phyloP scores from a whole-genome alignment of 2,113 vertebrate genomes.

The Ginglymostoma cirratum region DNA sequence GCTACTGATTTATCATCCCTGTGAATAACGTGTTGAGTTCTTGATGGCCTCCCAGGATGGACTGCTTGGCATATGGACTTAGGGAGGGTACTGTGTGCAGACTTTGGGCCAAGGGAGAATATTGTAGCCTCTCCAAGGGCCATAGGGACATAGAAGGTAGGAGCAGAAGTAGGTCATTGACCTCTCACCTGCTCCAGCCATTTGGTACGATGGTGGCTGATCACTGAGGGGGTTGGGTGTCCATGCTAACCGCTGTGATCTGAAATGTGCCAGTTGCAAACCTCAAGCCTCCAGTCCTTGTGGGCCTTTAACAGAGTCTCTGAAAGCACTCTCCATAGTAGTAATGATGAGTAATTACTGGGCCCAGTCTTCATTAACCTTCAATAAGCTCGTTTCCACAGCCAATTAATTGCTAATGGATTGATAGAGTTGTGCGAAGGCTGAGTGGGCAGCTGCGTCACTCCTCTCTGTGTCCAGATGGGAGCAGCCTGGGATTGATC shows the following conservation, averaged over 20 bases:
- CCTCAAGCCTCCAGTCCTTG: not conserved
- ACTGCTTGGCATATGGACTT: not conserved
- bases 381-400: conserved; percentile 44
- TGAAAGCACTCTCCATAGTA: conserved; percentile 39
- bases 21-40: not conserved
- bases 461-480: conserved; percentile 38
- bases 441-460: conserved; percentile 35
- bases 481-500: conserved; percentile 46
- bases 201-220: no score
- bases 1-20: not conserved
- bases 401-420: conserved; percentile 41
- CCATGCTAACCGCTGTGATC: not conserved
- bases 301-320: not conserved
- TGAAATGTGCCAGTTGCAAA: not conserved
- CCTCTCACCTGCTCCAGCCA: no score
- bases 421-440: conserved; percentile 47
- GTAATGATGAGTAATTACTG: conserved; percentile 43
- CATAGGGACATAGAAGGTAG: no score
- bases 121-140: not conserved
- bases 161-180: no score
- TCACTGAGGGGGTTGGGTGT: not conserved
- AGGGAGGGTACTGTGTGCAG: not conserved
- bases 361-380: conserved; percentile 49
- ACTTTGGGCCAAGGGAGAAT: not conserved
- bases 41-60: not conserved